Conservation (phyloP, 2,888 invertebrate species). For the Achlya flavicornis region DNA sequence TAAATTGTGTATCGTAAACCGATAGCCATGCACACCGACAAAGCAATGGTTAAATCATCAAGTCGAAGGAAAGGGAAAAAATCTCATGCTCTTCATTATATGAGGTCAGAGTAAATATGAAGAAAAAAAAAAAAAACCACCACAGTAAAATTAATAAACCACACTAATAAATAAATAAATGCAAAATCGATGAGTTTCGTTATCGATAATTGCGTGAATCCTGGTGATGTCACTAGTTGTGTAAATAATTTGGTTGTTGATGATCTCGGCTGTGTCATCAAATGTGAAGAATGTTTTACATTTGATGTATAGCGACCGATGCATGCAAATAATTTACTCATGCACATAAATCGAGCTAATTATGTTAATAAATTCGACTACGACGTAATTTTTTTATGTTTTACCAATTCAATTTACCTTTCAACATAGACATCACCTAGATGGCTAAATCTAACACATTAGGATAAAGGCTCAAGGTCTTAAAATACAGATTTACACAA, state of each 20-base stretch:
- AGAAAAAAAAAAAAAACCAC: constrained; percentile 56
- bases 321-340: constrained; percentile 62
- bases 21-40: constrained; percentile 78
- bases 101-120: constrained; percentile 67
- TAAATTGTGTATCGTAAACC: constrained; percentile 53
- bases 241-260: constrained; percentile 39
- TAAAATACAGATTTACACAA: constrained; percentile 22
- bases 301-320: constrained; percentile 42
- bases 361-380: constrained; percentile 42
- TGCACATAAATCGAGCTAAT: constrained; percentile 56
- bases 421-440: constrained; percentile 54
- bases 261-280: constrained; percentile 43
- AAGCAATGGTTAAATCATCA: constrained; percentile 60
- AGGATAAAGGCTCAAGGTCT: constrained; percentile 35
- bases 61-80: constrained; percentile 46
- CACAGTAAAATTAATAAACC: constrained; percentile 54
- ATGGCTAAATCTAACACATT: constrained; percentile 51
- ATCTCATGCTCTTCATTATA: constrained; percentile 75
- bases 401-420: constrained; percentile 52
- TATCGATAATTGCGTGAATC: constrained; percentile 41
- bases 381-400: constrained; percentile 44
- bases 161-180: constrained; percentile 50
- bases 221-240: constrained; percentile 46
- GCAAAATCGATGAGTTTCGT: constrained; percentile 38
- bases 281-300: constrained; percentile 43